A percentile compares a stretch with the other conserved stretches of the same genome.
phyloP scores from a whole-genome alignment of 2,888 invertebrate genomes.

The Pterostichus madidus region DNA sequence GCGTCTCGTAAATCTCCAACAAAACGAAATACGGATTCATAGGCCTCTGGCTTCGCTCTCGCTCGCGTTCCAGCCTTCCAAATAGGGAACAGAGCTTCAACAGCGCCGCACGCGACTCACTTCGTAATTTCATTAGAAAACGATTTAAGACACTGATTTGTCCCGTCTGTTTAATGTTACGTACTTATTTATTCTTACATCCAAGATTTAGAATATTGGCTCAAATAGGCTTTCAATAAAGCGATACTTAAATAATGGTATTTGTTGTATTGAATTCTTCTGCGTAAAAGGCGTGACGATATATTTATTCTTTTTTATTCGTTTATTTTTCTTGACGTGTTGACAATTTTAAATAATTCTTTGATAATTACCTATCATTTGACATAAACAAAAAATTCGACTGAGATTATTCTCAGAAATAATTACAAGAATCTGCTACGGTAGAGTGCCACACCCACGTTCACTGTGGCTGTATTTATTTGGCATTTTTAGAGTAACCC shows the following conservation, averaged over 20 bases:
- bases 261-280: conserved; percentile 14
- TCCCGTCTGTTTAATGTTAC: conserved; percentile 63
- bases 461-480: no score
- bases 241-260: background rate
- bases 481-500: no score
- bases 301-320: no score
- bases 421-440: no score
- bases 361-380: no score
- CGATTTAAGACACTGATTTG: conserved; percentile 59
- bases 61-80: conserved; percentile 10
- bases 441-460: no score
- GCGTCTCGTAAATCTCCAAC: conserved; percentile 46
- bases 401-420: no score
- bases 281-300: no score
- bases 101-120: background rate
- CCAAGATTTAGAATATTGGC: conserved; percentile 21
- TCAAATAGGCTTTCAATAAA: conserved; percentile 27
- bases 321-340: no score
- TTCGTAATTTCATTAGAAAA: conserved; percentile 63
- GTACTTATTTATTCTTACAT: conserved; percentile 53
- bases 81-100: conserved; percentile 8
- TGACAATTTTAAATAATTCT: no score
- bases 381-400: no score
- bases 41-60: conserved; percentile 22
- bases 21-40: conserved; percentile 40